These are phyloP conservation scores for Troglohyphantes excavatus DNA, from an alignment of 2,888 invertebrate genomes.

Conservation along the genomic window DNA sequence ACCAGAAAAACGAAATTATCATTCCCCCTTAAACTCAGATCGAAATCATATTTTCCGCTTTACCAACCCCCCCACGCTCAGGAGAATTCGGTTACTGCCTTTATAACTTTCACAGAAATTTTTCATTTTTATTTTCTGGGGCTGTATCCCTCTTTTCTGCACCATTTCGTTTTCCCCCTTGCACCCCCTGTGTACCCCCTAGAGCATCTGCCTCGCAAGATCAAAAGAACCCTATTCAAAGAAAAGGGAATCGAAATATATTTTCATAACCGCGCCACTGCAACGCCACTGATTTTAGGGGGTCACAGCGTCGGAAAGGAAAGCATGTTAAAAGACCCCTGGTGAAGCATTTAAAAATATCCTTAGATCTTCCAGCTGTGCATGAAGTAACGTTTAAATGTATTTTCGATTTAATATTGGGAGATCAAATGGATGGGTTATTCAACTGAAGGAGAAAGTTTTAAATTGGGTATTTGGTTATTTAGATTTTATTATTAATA, in stretches of 20 bases:
- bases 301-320: no score
- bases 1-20: background rate
- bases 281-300: no score
- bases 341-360: no score
- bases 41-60: slow-evolving; percentile 15
- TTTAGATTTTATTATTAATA: no score
- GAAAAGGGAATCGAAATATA: background rate
- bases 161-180: slow-evolving; percentile 7
- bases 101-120: background rate
- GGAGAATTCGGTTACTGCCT: background rate
- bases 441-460: no score
- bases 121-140: background rate
- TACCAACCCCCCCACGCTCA: background rate
- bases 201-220: background rate
- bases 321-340: no score
- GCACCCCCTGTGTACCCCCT: background rate
- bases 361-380: no score
- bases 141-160: background rate
- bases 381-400: no score
- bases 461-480: no score
- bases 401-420: no score
- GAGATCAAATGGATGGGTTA: no score
- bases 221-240: background rate
- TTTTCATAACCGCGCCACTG: background rate
- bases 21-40: background rate